A percentile compares a stretch with the other conserved stretches of the same genome.
phyloP scores from a whole-genome alignment of 2,888 invertebrate species.

The Athalia cordata region DNA sequence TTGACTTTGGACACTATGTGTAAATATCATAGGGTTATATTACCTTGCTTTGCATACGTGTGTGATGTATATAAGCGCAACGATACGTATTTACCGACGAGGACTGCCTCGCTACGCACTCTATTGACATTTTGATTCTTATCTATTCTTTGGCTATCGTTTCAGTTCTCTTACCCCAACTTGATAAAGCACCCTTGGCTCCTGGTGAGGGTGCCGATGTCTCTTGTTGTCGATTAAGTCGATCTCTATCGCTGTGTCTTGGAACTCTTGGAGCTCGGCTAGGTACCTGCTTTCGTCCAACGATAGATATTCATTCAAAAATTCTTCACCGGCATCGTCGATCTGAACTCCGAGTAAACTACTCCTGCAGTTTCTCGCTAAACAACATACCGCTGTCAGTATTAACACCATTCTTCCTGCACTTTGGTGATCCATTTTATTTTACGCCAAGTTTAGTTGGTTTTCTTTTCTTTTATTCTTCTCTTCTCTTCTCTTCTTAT shows the following conservation, averaged over 20 bases:
- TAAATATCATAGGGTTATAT: too few relatives aligned
- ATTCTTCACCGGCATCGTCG: conserved; percentile 62
- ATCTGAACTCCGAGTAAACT: conserved; percentile 61
- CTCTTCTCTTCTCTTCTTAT: conserved; percentile 36
- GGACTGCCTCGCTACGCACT: too few relatives aligned
- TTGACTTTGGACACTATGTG: too few relatives aligned
- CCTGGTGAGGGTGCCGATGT: conserved; percentile 61
- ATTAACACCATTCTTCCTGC: neutral
- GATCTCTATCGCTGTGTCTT: conserved; percentile 68
- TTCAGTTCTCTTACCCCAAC: conserved; percentile 76
- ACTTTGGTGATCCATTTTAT: neutral
- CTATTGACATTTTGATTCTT: too few relatives aligned
- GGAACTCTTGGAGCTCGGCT: conserved; percentile 62
- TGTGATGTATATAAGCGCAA: too few relatives aligned
- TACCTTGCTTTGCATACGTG: too few relatives aligned
- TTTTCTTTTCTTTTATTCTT: neutral
- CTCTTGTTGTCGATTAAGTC: conserved; percentile 66
- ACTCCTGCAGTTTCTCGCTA: neutral
- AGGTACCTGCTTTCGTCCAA: conserved; percentile 65
- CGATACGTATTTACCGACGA: too few relatives aligned
- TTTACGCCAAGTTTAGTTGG: neutral
- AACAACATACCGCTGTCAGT: neutral
- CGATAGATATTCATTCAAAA: conserved; percentile 63
- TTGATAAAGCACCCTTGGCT: conserved; percentile 83
- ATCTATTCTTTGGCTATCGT: too few relatives aligned